Percentiles rank a stretch among this genome's conserved stretches.
These are phyloP conservation scores for Sebastes vulpes DNA, from an alignment of 2,797 vertebrate species.

Conservation along the genomic window DNA sequence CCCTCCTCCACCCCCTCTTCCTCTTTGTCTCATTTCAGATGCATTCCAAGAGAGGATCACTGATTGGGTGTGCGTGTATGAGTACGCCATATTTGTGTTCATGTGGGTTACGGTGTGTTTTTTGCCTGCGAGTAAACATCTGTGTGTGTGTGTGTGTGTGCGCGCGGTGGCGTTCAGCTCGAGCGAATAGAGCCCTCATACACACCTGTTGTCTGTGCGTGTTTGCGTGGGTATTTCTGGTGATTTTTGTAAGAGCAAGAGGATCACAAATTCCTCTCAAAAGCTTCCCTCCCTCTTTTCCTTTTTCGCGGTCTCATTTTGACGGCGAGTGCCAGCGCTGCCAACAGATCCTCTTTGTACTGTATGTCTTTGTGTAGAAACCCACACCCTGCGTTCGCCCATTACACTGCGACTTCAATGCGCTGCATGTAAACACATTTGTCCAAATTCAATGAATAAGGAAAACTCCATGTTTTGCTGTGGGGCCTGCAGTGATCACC, in stretches of 20 bases:
- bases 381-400: slow-evolving; percentile 37
- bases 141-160: background rate
- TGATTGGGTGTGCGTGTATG: slow-evolving; percentile 44
- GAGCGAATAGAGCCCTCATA: slow-evolving; percentile 42
- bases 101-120: slow-evolving; percentile 22
- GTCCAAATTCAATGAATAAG: slow-evolving; percentile 40
- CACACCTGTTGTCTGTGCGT: slow-evolving; percentile 48
- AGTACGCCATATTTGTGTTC: slow-evolving; percentile 14
- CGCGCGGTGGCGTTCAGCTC: background rate
- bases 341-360: slow-evolving; percentile 62
- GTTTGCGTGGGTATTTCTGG: slow-evolving; percentile 58
- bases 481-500: background rate
- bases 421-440: slow-evolving; percentile 34
- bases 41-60: slow-evolving; percentile 54
- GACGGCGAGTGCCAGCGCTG: slow-evolving; percentile 48
- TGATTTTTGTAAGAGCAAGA: slow-evolving; percentile 67
- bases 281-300: slow-evolving; percentile 57
- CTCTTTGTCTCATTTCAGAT: slow-evolving; percentile 66
- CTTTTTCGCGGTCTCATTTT: slow-evolving; percentile 52
- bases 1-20: slow-evolving; percentile 48
- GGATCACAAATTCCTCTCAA: slow-evolving; percentile 68
- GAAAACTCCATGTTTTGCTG: slow-evolving; percentile 11
- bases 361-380: slow-evolving; percentile 65
- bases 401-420: slow-evolving; percentile 44
- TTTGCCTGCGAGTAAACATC: background rate